Percentiles rank a stretch among this genome's conserved stretches.
Evolutionary conservation across 2,888 invertebrate species (phyloP).

Genomic region (Drosophila subsilvestris): DNA sequence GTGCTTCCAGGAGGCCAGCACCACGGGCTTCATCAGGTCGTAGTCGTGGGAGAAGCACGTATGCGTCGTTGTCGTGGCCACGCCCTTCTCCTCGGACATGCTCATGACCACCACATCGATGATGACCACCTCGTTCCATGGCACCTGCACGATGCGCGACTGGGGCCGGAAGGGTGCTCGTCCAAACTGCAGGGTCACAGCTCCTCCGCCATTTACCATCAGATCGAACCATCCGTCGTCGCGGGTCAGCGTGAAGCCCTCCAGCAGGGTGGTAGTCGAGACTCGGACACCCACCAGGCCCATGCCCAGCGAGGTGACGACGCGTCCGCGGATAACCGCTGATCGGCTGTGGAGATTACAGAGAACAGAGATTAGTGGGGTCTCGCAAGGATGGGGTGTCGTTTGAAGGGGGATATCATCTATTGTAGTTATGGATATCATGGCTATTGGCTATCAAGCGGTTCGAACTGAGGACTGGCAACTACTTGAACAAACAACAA

Average conservation of each 20-base stretch:
- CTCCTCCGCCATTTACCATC: conserved; percentile 99
- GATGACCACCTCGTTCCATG: conserved; percentile 99
- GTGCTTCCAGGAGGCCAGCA: conserved; percentile 96
- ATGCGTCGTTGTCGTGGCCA: conserved; percentile 88
- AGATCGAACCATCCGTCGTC: conserved; percentile 99
- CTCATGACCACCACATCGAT: conserved; percentile 94
- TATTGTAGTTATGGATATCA: conserved; percentile 29
- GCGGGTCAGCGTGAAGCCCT: conserved; percentile 96
- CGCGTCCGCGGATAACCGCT: conserved; percentile 97
- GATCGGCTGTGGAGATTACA: conserved; percentile 89
- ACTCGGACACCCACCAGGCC: conserved; percentile 98
- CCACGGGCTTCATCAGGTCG: conserved; percentile 96
- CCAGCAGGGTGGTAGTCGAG: conserved; percentile 95
- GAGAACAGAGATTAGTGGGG: conserved; percentile 51
- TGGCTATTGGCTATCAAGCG: conserved; percentile 68
- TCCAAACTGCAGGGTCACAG: conserved; percentile 97
- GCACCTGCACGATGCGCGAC: conserved; percentile 94
- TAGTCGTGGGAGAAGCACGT: conserved; percentile 95
- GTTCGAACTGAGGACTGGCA: conserved; percentile 58
- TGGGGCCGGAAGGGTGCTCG: conserved; percentile 95
- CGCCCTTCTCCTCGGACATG: conserved; percentile 91
- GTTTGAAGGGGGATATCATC: not conserved
- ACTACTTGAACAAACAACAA: conserved; percentile 64
- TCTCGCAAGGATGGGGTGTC: conserved; percentile 40
- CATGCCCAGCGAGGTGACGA: conserved; percentile 95